Evolutionary conservation across 35 echinoderm and acorn worm genomes (phyloP).

Genomic region (Heliocidaris erythrogramma): DNA sequence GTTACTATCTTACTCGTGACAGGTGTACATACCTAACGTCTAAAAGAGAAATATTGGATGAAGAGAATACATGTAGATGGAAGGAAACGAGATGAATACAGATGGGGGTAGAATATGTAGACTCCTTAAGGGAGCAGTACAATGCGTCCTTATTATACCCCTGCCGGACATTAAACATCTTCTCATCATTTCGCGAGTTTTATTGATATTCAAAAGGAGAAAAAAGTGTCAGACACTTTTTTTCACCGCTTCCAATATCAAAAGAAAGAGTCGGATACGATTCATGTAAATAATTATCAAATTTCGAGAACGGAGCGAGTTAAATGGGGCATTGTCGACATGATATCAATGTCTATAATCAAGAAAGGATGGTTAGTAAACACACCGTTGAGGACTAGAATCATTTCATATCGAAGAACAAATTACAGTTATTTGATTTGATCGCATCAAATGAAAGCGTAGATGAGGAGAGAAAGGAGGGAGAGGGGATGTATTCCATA

Average conservation of each 20-base stretch:
- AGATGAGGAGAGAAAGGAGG: not conserved
- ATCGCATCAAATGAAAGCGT: constrained; percentile 12
- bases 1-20: constrained; percentile 22
- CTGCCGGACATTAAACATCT: constrained; percentile 16
- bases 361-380: not conserved
- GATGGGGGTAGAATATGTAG: not conserved
- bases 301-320: not conserved
- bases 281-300: constrained; percentile 7
- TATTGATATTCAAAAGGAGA: not conserved
- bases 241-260: not conserved
- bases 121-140: not conserved
- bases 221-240: not conserved
- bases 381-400: constrained; percentile 22
- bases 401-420: constrained; percentile 32
- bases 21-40: constrained; percentile 20
- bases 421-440: constrained; percentile 35
- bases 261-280: not conserved
- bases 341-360: not conserved
- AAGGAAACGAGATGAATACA: not conserved
- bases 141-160: not conserved
- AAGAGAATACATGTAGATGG: constrained; percentile 16
- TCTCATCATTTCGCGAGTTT: not conserved
- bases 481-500: not conserved
- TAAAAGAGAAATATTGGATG: not conserved
- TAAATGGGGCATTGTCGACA: constrained; percentile 5